Evolutionary conservation across 2,888 invertebrate species (phyloP).

Genomic region (Synergus laeviventris): DNA sequence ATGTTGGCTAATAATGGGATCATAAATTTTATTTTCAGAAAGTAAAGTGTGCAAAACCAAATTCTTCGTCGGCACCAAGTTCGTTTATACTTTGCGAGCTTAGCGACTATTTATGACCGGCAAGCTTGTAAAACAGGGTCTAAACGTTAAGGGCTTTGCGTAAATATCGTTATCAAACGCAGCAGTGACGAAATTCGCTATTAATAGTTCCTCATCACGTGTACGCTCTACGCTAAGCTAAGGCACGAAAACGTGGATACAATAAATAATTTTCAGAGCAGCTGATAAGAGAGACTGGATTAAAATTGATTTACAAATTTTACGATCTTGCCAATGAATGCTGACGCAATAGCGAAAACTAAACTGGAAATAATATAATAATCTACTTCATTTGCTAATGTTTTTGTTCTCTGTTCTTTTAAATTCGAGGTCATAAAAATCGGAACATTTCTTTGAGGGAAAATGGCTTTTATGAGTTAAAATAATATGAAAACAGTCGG

Average conservation of each 20-base stretch:
- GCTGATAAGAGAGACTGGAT: constrained; percentile 26
- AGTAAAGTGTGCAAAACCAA: neutral
- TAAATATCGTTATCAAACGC: constrained; percentile 48
- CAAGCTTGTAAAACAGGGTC: constrained; percentile 40
- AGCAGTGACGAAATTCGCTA: constrained; percentile 38
- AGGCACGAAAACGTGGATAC: neutral
- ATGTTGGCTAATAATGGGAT: neutral
- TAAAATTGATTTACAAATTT: constrained; percentile 1
- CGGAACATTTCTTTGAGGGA: too few species aligned
- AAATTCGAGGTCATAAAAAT: too few species aligned
- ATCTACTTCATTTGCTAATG: neutral
- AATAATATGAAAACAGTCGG: neutral
- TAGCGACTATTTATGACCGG: constrained; percentile 43
- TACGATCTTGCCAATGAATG: neutral
- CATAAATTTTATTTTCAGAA: neutral
- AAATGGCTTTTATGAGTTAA: neutral
- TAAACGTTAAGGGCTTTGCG: constrained; percentile 43
- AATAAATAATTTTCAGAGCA: constrained; percentile 27
- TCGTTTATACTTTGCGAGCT: constrained; percentile 44
- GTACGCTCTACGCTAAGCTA: neutral
- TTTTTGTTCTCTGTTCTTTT: too few species aligned
- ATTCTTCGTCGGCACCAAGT: constrained; percentile 8
- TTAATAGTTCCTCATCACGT: constrained; percentile 6
- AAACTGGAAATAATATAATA: neutral
- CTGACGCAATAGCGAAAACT: neutral